A percentile compares a stretch with the other conserved stretches of the same genome.
Conservation (phyloP, 2,888 invertebrate species). For the Drosophila austrosaltans region DNA sequence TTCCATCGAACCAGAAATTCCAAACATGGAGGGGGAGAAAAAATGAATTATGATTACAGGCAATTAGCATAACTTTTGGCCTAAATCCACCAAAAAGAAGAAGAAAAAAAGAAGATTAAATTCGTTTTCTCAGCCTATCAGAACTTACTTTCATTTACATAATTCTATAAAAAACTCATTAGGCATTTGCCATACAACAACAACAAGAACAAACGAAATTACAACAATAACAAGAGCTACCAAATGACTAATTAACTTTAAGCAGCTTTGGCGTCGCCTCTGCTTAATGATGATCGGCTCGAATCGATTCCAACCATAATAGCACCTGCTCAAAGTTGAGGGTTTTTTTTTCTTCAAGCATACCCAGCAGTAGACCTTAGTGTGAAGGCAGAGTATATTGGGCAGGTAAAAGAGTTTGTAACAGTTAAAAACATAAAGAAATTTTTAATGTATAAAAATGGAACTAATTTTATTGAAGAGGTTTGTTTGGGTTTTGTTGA, state of each 20-base stretch:
- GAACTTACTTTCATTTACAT: conserved; percentile 61
- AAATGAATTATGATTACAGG: conserved; percentile 8
- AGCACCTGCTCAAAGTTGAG: conserved; percentile 52
- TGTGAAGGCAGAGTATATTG: background rate
- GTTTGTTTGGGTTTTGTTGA: background rate
- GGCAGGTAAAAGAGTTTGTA: background rate
- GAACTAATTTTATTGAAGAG: background rate
- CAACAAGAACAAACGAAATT: conserved; percentile 22
- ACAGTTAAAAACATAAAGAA: background rate
- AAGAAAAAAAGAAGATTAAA: conserved; percentile 14
- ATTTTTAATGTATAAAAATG: too few relatives aligned
- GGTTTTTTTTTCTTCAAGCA: background rate
- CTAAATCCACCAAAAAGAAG: conserved; percentile 1
- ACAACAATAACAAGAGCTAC: conserved; percentile 26
- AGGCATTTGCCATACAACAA: conserved; percentile 37
- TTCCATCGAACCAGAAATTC: conserved; percentile 59
- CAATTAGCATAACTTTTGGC: conserved; percentile 69
- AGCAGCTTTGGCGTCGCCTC: conserved; percentile 47
- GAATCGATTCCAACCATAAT: conserved; percentile 38
- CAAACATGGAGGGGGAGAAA: background rate
- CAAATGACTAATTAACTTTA: conserved; percentile 75
- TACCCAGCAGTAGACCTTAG: background rate
- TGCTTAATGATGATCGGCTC: conserved; percentile 46
- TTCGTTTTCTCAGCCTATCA: conserved; percentile 56
- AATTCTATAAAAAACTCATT: conserved; percentile 73